Conservation (phyloP, 2,113 vertebrate genomes). For the Cariama cristata region DNA sequence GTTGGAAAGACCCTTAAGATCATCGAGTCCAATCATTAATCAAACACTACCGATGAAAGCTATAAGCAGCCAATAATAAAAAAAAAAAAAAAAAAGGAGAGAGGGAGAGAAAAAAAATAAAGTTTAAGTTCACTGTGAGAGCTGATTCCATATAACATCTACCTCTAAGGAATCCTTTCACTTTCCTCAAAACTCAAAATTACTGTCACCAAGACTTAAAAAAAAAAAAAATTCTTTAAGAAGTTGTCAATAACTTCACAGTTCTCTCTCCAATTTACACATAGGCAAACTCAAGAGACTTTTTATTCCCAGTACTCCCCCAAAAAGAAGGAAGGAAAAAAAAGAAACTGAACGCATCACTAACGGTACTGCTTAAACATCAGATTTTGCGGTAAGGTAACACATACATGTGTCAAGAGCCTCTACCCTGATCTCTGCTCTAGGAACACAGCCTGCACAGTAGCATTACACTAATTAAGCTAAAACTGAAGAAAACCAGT, state of each 20-base stretch:
- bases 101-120: neutral
- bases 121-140: neutral
- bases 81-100: neutral
- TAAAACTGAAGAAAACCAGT: neutral
- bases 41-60: neutral
- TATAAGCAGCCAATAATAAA: neutral
- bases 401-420: neutral
- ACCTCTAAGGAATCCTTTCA: neutral
- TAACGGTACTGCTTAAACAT: neutral
- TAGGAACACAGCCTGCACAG: neutral
- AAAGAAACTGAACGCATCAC: neutral
- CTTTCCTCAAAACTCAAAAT: neutral
- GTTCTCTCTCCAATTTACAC: neutral
- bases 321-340: too few relatives aligned
- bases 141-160: neutral
- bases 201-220: neutral
- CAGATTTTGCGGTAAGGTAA: neutral
- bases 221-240: neutral
- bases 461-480: fast-evolving
- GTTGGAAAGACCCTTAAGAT: neutral
- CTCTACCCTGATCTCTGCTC: neutral
- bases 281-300: neutral
- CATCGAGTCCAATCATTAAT: neutral
- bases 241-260: neutral
- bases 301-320: neutral